Conservation (phyloP, 2,113 vertebrate genomes). For the Bos javanicus region DNA sequence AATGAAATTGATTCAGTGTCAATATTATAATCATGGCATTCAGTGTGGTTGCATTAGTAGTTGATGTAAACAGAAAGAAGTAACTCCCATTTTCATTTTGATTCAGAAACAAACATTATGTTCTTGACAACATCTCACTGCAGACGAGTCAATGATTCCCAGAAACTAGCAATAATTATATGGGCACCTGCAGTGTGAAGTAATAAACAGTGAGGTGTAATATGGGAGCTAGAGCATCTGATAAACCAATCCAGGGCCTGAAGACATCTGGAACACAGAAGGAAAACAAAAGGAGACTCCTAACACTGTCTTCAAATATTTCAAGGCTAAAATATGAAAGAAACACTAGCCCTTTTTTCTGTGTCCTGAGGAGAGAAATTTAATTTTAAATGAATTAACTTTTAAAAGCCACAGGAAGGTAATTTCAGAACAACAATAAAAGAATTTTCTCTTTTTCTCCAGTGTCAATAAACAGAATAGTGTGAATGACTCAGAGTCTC, state of each 20-base stretch:
- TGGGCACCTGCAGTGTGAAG: neutral
- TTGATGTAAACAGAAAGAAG: neutral
- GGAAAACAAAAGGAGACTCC: neutral
- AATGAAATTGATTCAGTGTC: neutral
- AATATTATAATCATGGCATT: neutral
- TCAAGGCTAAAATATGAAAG: neutral
- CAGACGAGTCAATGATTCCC: neutral
- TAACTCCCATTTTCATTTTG: neutral
- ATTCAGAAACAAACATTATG: neutral
- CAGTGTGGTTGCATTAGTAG: neutral
- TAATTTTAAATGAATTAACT: neutral
- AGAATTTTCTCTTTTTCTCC: neutral
- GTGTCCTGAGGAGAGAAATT: neutral
- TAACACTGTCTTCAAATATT: neutral
- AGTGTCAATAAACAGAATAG: neutral
- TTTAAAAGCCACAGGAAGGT: neutral
- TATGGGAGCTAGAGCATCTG: neutral
- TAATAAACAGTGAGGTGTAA: neutral
- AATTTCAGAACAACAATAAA: neutral
- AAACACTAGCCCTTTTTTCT: neutral
- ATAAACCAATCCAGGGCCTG: neutral
- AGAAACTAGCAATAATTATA: neutral
- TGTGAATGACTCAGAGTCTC: neutral
- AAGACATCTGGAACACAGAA: neutral
- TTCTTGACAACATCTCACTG: neutral